These are phyloP conservation scores for Nothoprocta pentlandii DNA, from an alignment of 2,113 vertebrate species.

Conservation along the genomic window DNA sequence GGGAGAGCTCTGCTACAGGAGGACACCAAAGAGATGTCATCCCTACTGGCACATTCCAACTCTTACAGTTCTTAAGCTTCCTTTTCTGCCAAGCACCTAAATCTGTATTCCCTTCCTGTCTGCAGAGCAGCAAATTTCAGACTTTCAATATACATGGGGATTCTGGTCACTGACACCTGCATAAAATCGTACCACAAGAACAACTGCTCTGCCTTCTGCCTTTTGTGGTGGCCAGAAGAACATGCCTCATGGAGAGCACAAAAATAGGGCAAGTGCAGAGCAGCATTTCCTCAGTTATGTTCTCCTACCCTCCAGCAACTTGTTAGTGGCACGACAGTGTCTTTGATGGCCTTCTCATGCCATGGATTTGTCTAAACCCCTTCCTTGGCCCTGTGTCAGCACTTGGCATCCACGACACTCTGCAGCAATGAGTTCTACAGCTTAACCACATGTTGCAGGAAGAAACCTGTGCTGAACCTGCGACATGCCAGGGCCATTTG, in stretches of 20 bases:
- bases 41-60: neutral
- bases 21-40: neutral
- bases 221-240: neutral
- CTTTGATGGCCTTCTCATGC: neutral
- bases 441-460: neutral
- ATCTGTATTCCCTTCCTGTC: neutral
- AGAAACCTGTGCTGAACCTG: neutral
- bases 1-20: neutral
- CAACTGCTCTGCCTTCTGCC: neutral
- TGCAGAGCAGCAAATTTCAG: neutral
- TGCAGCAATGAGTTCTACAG: neutral
- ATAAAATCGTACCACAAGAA: neutral
- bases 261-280: neutral
- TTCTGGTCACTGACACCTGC: neutral
- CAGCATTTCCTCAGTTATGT: neutral
- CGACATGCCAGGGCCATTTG: neutral
- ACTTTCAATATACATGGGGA: accelerated
- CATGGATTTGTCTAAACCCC: neutral
- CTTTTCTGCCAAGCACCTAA: neutral
- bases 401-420: neutral
- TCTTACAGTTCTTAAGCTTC: neutral
- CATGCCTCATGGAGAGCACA: neutral
- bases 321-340: neutral
- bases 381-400: neutral
- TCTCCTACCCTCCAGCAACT: neutral